phyloP scores from a whole-genome alignment of 2,888 invertebrate species.

The Blastobasis adustella region DNA sequence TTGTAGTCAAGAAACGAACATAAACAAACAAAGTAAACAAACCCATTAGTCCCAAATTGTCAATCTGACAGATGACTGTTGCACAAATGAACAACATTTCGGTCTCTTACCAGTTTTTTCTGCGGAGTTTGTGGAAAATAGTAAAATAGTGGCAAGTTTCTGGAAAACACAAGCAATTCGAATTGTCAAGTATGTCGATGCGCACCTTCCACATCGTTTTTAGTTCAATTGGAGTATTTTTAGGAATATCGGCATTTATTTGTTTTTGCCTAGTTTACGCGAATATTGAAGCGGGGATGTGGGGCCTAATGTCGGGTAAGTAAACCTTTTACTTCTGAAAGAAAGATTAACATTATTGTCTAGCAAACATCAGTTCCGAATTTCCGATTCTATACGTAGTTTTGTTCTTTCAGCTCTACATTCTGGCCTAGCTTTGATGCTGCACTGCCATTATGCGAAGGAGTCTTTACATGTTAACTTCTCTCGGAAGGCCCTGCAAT shows the following conservation, averaged over 20 bases:
- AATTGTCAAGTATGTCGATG: conserved; percentile 17
- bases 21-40: too few relatives aligned
- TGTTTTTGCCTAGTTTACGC: conserved; percentile 65
- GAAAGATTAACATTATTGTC: too few relatives aligned
- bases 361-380: too few relatives aligned
- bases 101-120: too few relatives aligned
- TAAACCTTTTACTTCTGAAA: conserved; percentile 1
- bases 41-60: too few relatives aligned
- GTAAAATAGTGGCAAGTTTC: too few relatives aligned
- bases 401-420: conserved; percentile 41
- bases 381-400: not conserved
- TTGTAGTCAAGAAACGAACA: too few relatives aligned
- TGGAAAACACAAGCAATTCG: too few relatives aligned
- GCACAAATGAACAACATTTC: too few relatives aligned
- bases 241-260: conserved; percentile 61
- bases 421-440: conserved; percentile 48
- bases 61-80: too few relatives aligned
- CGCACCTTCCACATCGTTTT: conserved; percentile 53
- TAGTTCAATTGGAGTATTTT: conserved; percentile 47
- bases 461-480: conserved; percentile 67
- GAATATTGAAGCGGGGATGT: conserved; percentile 65
- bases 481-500: conserved; percentile 57
- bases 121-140: too few relatives aligned
- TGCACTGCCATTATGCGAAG: conserved; percentile 59
- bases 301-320: conserved; percentile 65